Percentiles rank a stretch among this genome's conserved stretches.
These are phyloP conservation scores for roundworm (Caenorhabditis elegans) DNA, from an alignment of 1,140 invertebrate species.

Conservation along the genomic window DNA sequence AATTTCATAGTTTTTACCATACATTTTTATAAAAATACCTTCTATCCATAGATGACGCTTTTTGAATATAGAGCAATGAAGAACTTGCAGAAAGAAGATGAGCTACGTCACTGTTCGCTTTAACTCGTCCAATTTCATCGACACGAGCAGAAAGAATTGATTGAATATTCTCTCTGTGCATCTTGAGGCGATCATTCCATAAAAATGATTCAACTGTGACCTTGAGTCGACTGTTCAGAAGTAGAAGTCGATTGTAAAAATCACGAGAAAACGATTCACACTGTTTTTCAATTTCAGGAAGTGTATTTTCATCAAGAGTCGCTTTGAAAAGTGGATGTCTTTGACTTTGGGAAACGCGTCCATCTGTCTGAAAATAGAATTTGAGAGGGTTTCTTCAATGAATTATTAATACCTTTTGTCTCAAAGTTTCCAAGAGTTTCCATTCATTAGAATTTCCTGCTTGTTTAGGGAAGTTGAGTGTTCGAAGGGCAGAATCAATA, in stretches of 20 bases:
- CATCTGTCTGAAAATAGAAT: background rate
- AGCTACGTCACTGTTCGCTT: background rate
- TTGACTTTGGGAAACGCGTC: background rate
- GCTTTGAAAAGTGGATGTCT: background rate
- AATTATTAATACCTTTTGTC: background rate
- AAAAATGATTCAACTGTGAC: background rate
- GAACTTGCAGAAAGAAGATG: background rate
- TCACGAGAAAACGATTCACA: background rate
- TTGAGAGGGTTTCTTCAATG: background rate
- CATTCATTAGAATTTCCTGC: background rate
- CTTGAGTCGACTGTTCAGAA: conserved; percentile 10
- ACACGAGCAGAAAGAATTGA: background rate
- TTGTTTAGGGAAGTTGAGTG: background rate
- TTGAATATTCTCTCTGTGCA: background rate
- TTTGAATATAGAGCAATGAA: conserved; percentile 1
- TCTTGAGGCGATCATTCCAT: background rate
- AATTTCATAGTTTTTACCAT: background rate
- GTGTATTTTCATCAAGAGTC: background rate
- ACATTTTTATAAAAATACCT: background rate
- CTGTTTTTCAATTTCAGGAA: conserved; percentile 8
- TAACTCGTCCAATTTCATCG: background rate
- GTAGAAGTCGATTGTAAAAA: background rate
- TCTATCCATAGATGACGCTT: background rate
- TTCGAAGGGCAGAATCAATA: background rate
- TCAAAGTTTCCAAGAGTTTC: conserved; percentile 12